Base-by-base conservation (phyloP, 2,888 invertebrate species). In the Gortyna flavago region DNA sequence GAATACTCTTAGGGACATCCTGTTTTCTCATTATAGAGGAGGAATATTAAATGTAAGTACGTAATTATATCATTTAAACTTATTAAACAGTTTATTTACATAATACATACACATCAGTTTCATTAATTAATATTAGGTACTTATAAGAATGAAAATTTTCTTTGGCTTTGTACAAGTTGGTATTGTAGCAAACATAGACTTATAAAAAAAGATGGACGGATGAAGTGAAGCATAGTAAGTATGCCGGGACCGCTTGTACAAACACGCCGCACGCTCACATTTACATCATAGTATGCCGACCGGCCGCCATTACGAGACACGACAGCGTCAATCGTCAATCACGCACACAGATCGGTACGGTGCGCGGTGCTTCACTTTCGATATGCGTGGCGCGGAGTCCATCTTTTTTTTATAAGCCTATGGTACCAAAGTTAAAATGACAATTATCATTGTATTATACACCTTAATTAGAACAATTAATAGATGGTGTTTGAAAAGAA, bases 51-150 rank as follows among this genome's bases (percentile, higher is more conserved):
- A 66, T 51, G 29, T 66, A 66, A 48, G 41, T 67, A 72, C 61
- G 64, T 41, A 69, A 44, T 75, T 29, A 48, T 81, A 80, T 72
- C 6, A 77, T 84, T 74, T 78, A 54, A 78, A 85, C 80, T 78
- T 86, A 85, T 64, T 80, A 76, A 86, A 75, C 77, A 79, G 79
- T 83, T 81, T 87, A 85, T 85, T 83, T 85, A 87, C 76, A 86
- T 64, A 86, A 65, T 77, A 77, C 69, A 80, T 73, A 75, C 25
- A 85, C 73, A 75, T 75, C 72, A 75, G 73, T 77, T 77, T 77
- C 57, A 66, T 83, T 80, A 67, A 64, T 83, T 80, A 67, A 77
- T 73, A 81, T 38, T 57, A 65, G 21, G 32, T 41, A 38, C 5
- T 5, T 72, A 75, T 81, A 64, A 85, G 67, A 80, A 85, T 80